Percentiles rank a stretch among this genome's conserved stretches.
phyloP scores from a whole-genome alignment of 2,888 invertebrate genomes.

The Onchidella celtica region DNA sequence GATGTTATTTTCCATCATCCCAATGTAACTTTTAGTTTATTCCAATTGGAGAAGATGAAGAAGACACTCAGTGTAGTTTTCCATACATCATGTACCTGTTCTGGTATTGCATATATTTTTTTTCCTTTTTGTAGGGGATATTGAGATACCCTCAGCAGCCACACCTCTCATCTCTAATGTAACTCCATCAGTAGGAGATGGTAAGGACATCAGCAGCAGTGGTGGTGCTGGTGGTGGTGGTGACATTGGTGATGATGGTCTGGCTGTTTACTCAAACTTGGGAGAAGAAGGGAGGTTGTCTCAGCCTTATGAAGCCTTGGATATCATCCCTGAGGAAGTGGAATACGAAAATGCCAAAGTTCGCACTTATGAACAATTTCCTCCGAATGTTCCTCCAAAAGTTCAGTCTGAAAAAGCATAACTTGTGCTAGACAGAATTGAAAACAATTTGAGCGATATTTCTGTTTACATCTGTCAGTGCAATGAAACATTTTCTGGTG shows the following conservation, averaged over 20 bases:
- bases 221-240: not conserved
- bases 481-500: no score
- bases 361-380: not conserved
- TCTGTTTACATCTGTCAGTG: no score
- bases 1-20: no score
- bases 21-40: no score
- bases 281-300: not conserved
- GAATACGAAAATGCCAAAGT: slow-evolving; percentile 12
- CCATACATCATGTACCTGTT: no score
- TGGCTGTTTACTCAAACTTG: slow-evolving; percentile 8
- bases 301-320: slow-evolving; percentile 39
- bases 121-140: slow-evolving; percentile 3
- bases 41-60: no score
- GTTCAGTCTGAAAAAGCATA: no score
- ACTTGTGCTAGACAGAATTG: no score
- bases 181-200: not conserved
- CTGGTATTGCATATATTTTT: no score
- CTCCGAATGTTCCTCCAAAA: not conserved
- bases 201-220: not conserved
- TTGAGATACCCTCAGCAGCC: slow-evolving; percentile 17
- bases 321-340: slow-evolving; percentile 34
- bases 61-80: no score
- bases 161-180: not conserved
- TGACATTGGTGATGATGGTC: not conserved
- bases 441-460: no score